Conservation (phyloP, 2,113 vertebrate species). For the Equus quagga region DNA sequence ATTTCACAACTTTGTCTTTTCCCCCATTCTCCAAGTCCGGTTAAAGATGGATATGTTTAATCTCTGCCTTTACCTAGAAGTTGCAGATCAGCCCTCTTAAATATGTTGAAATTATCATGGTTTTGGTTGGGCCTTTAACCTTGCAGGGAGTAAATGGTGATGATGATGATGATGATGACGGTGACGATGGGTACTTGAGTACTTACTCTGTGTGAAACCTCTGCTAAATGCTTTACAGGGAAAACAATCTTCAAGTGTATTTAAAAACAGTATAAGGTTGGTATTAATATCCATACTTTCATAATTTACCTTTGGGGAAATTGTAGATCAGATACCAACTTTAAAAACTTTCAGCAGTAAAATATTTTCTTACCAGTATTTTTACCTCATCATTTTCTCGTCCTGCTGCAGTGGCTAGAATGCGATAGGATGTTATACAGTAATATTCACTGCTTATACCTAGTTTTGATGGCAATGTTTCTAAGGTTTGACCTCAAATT, state of each 20-base stretch:
- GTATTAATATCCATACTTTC: not conserved
- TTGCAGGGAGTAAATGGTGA: not conserved
- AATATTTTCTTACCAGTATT: not conserved
- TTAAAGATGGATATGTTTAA: not conserved
- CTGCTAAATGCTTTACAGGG: not conserved
- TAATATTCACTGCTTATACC: not conserved
- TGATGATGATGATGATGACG: not conserved
- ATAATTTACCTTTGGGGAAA: not conserved
- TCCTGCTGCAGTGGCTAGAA: not conserved
- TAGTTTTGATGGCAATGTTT: not conserved
- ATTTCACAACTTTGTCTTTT: not conserved
- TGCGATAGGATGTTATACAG: not conserved
- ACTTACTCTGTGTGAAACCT: not conserved
- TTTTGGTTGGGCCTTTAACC: not conserved
- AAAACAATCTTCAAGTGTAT: not conserved
- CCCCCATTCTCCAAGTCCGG: not conserved
- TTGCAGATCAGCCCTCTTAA: not conserved
- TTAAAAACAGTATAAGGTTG: not conserved
- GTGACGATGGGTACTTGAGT: not conserved
- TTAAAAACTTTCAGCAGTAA: not conserved
- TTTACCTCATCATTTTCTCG: not conserved
- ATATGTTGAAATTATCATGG: not conserved
- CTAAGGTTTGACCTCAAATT: not conserved
- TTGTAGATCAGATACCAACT: not conserved
- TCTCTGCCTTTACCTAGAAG: not conserved